These are phyloP conservation scores for Uropetala carovei DNA, from an alignment of 2,888 invertebrate genomes.

Conservation along the genomic window DNA sequence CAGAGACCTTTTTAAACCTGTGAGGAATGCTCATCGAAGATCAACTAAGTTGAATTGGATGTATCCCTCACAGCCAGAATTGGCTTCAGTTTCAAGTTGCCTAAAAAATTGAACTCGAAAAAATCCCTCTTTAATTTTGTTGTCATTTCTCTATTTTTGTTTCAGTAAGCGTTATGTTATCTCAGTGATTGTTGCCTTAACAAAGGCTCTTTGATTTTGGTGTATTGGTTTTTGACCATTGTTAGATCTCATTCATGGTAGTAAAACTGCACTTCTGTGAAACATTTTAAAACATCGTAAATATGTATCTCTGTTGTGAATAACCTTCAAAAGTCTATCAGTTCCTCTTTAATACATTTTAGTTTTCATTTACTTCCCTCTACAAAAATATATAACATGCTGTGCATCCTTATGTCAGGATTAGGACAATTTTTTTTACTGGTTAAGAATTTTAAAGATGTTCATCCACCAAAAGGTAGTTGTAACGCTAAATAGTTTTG, in stretches of 20 bases:
- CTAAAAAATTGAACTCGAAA: not conserved
- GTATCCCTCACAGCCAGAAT: not conserved
- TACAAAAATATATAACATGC: not conserved
- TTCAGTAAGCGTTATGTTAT: not conserved
- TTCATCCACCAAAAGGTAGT: too few relatives aligned
- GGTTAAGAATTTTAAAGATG: not conserved
- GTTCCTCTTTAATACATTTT: not conserved
- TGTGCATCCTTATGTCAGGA: not conserved
- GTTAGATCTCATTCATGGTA: conserved; percentile 36
- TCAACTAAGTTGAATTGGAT: not conserved
- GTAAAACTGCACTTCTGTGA: not conserved
- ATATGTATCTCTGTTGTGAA: not conserved
- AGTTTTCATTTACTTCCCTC: not conserved
- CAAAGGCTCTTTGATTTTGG: not conserved
- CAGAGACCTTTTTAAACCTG: not conserved
- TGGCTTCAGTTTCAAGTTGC: not conserved
- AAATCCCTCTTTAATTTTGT: not conserved
- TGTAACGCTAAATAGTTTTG: too few relatives aligned
- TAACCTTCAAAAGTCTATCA: not conserved
- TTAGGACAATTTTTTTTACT: not conserved
- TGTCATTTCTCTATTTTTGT: not conserved
- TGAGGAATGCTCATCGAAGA: not conserved
- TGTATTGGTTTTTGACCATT: not conserved
- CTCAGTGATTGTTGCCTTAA: not conserved
- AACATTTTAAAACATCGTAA: not conserved